Evolutionary conservation across 2,888 invertebrate genomes (phyloP), one percentile per base, ranked within the genome.

Genomic region (Hoplodrina blanda): DNA sequence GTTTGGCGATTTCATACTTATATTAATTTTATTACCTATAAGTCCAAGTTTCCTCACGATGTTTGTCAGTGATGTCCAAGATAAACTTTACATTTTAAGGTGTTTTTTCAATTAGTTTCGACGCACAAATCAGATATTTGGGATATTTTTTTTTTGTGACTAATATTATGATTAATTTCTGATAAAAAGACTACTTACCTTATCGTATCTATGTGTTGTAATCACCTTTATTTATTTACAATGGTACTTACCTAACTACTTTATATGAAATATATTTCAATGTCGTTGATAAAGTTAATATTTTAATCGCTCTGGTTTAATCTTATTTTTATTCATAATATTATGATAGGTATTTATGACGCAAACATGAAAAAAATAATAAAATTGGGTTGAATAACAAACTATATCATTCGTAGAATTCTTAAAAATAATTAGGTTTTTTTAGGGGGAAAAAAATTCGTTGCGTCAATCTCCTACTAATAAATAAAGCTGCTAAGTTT

Each of bases 241-340:
- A 76, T 71, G 54, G 11, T 37, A 52, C 52, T 53, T 53, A 69
- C 52, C 56, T 61, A n/a, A 52, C 56, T 55, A 30, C 55, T 55
- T 20, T 3, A 33, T 7, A 64, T 68, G 81, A 78, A 82, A 73
- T 70, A 67, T 78, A 69, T 74, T 70, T 81, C 78, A 85, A 80
- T 84, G 86, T 64, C 82, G 37, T 52, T 75, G 84, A 87, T 87
- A 81, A 77, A 49, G 57, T 55, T 70, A 70, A 72, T 79, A 69
- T 62, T 73, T 66, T 61, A 63, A 68, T 72, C 66, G 25, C 37
- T 60, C n/a, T 57, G 41, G 20, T 73, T 68, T 57, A 59, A 55
- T 62, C 63, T 0, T 25, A 50, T 52, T 72, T 46, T 68, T 77
- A 69, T 70, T 76, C 17, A 19, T 37, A 62, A 15, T 25, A 33